Base-by-base conservation (phyloP, 2,888 invertebrate genomes). In the Tigriopus californicus region DNA sequence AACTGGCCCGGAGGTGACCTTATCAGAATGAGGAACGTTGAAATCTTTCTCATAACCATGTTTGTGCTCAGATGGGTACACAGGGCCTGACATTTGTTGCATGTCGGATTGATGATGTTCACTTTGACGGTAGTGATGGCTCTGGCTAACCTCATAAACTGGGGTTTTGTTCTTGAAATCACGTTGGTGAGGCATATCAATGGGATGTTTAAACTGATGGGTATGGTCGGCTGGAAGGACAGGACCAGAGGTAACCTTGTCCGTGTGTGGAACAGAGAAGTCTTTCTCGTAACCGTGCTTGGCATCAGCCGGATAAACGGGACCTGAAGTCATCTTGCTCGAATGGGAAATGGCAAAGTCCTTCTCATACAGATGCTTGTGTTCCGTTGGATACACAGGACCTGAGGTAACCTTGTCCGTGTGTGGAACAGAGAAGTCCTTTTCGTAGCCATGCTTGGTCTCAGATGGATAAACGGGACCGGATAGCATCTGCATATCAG, bases 61-160 rank as follows among this genome's bases (percentile, higher is more conserved):
- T 20, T 20, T 20, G 24, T 51, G 51, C 33, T 33, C 33, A 8
- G 33, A 33, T 20, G 49, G 13, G 20, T 59, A 59, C n/a, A 59
- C 52, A 15, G 59, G 59, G 3, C 59, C 59, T 10, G 40, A 25
- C 41, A 59, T 18, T 13, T 44, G 18, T 20, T 20, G 40, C 55
- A 59, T 24, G 42, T 59, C 59, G n/a, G 24, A 12, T 20, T 44
- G 24, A 52, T 59, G 59, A n/a, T 40, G 51, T 40, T 51, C 25
- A 18, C 49, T 49, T 25, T 49, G 40, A 24, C 59, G 48, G 20
- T 49, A 59, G 41, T 59, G 59, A 42, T 59, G 59, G 25, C 49
- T 49, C 41, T 59, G 33, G 41, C 15, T 49, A 8, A 59, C 59
- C 52, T 59, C 59, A 49, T 59, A 59, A 2, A 33, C 13, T 12